Conservation (phyloP, 2,888 invertebrate genomes). For the Miltochrista miniata region DNA sequence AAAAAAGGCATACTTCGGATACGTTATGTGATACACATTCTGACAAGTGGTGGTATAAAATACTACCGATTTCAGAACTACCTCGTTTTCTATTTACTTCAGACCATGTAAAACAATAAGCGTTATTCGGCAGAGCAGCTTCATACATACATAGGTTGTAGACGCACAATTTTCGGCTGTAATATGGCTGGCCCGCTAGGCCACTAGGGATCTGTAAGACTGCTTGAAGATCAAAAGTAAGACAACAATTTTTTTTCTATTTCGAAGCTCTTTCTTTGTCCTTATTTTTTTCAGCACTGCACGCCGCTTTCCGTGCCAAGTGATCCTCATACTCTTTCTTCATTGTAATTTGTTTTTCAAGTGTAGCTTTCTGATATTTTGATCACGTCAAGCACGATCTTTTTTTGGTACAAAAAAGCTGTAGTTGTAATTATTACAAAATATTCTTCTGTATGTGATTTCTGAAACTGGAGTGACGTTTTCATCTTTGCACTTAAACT, state of each 20-base stretch:
- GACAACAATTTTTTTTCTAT: neutral
- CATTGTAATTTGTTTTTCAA: neutral
- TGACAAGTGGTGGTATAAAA: slow-evolving; percentile 1
- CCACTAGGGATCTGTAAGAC: slow-evolving; percentile 2
- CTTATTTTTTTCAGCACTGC: neutral
- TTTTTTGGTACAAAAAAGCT: neutral
- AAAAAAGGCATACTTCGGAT: slow-evolving; percentile 10
- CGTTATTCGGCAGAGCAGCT: slow-evolving; percentile 3
- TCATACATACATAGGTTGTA: slow-evolving; percentile 9
- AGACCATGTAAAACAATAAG: slow-evolving; percentile 4
- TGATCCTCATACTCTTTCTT: slow-evolving; percentile 1
- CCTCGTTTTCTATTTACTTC: neutral
- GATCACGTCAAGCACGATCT: neutral
- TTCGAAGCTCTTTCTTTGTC: slow-evolving; percentile 12
- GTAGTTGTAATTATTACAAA: neutral
- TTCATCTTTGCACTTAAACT: too few relatives aligned
- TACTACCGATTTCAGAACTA: slow-evolving; percentile 5
- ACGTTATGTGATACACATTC: neutral
- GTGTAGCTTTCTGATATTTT: neutral
- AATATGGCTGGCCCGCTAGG: slow-evolving; percentile 1
- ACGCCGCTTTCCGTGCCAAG: neutral
- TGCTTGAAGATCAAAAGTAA: slow-evolving; percentile 7
- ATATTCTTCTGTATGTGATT: neutral
- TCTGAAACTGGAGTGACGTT: neutral
- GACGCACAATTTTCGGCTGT: slow-evolving; percentile 5